Evolutionary conservation across 2,888 invertebrate species (phyloP).

Genomic region (Apamea sordens): DNA sequence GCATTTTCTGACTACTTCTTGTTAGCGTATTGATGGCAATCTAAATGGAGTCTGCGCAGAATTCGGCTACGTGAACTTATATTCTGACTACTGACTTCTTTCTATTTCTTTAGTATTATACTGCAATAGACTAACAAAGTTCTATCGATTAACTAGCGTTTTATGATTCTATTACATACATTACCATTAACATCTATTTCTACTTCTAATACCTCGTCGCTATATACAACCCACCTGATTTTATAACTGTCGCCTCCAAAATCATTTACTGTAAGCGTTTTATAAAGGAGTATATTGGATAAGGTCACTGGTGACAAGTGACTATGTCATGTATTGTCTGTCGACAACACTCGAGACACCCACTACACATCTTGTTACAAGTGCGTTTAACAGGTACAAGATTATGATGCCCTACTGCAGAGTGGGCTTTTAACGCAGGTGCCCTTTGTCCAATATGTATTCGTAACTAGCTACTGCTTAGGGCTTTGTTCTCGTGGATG

Average conservation of each 20-base stretch:
- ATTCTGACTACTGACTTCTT: no score
- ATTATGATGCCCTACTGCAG: neutral
- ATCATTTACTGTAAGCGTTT: neutral
- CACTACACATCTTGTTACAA: neutral
- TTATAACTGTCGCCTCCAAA: neutral
- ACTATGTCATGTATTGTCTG: neutral
- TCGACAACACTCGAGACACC: constrained; percentile 7
- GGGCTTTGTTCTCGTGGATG: no score
- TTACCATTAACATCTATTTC: neutral
- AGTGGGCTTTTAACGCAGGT: neutral
- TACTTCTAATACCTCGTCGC: neutral
- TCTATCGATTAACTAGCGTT: neutral
- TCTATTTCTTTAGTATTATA: neutral
- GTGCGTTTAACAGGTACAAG: neutral
- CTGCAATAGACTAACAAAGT: neutral
- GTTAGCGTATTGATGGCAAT: no score
- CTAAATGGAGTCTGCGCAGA: no score
- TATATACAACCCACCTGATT: neutral
- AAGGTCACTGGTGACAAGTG: constrained; percentile 2
- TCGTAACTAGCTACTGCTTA: no score
- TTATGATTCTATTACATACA: neutral
- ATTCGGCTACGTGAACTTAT: no score
- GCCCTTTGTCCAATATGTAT: neutral
- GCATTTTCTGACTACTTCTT: no score
- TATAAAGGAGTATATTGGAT: neutral